These are phyloP conservation scores for Parus major DNA, from an alignment of 2,113 vertebrate species.

Conservation along the genomic window DNA sequence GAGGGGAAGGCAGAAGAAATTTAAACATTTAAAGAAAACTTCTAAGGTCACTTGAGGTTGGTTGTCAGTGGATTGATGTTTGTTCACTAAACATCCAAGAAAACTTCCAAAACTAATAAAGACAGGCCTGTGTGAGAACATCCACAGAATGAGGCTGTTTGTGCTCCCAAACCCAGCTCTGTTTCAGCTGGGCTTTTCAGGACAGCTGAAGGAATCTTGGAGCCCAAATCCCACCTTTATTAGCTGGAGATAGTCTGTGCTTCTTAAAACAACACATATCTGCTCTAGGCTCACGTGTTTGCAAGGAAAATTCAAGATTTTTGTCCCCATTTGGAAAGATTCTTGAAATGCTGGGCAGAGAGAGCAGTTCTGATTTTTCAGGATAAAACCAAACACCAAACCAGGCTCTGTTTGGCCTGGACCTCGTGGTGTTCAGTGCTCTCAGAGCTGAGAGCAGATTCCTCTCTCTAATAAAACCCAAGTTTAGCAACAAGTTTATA, in stretches of 20 bases:
- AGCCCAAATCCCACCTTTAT: background rate
- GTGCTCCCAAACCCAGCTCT: background rate
- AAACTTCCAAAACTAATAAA: background rate
- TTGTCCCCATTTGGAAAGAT: background rate
- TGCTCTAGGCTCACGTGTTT: background rate
- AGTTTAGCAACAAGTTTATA: background rate
- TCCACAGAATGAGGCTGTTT: background rate
- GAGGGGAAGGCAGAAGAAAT: background rate
- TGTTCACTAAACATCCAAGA: background rate
- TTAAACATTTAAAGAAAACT: background rate
- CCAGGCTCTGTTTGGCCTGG: background rate
- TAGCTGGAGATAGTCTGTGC: background rate
- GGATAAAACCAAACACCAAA: background rate
- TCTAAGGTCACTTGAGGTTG: background rate
- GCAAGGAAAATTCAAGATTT: background rate
- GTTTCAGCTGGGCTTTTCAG: background rate
- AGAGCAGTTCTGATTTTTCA: background rate
- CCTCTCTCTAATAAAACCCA: background rate
- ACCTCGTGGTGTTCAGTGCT: fast-evolving
- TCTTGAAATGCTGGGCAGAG: background rate
- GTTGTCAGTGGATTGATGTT: background rate
- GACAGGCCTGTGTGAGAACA: background rate
- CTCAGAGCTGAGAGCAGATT: background rate
- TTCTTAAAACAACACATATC: fast-evolving
- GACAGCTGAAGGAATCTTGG: background rate